Conservation (phyloP, 2,888 invertebrate genomes). For the Drosophila multiciliata region DNA sequence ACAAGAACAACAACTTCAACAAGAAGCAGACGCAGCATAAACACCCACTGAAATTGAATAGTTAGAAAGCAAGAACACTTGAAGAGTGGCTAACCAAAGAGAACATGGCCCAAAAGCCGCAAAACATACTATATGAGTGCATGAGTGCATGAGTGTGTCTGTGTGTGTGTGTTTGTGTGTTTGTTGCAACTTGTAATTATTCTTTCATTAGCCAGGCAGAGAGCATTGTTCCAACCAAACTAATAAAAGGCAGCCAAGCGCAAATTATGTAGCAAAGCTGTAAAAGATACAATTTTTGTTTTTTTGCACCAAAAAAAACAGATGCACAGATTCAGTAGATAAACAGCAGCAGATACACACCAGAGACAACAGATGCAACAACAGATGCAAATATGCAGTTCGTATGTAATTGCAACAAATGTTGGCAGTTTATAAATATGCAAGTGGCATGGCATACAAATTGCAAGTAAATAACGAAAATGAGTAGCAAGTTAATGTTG, state of each 20-base stretch:
- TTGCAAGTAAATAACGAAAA: constrained; percentile 31
- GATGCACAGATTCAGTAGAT: not conserved
- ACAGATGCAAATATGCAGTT: constrained; percentile 27
- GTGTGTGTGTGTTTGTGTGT: not conserved
- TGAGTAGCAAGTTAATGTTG: constrained; percentile 38
- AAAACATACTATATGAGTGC: constrained; percentile 24
- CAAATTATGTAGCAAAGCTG: constrained; percentile 66
- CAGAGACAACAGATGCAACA: not conserved
- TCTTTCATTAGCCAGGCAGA: constrained; percentile 34
- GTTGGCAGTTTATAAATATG: constrained; percentile 71
- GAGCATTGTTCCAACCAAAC: constrained; percentile 28
- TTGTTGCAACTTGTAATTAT: constrained; percentile 21
- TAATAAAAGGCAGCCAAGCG: constrained; percentile 58
- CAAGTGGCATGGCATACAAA: constrained; percentile 44
- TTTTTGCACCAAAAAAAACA: constrained; percentile 21
- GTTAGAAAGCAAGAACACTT: constrained; percentile 56
- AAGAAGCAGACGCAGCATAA: not conserved
- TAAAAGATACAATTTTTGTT: constrained; percentile 38
- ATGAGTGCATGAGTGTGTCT: not conserved
- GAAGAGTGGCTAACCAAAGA: constrained; percentile 24
- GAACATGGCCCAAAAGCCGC: constrained; percentile 22
- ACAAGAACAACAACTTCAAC: constrained; percentile 2
- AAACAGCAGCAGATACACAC: not conserved
- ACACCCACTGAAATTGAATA: constrained; percentile 26
- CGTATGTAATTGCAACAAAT: constrained; percentile 65